Percentiles rank a stretch among this genome's conserved stretches.
Conservation (phyloP, 2,113 vertebrate species). For the Coregonus clupeaformis region DNA sequence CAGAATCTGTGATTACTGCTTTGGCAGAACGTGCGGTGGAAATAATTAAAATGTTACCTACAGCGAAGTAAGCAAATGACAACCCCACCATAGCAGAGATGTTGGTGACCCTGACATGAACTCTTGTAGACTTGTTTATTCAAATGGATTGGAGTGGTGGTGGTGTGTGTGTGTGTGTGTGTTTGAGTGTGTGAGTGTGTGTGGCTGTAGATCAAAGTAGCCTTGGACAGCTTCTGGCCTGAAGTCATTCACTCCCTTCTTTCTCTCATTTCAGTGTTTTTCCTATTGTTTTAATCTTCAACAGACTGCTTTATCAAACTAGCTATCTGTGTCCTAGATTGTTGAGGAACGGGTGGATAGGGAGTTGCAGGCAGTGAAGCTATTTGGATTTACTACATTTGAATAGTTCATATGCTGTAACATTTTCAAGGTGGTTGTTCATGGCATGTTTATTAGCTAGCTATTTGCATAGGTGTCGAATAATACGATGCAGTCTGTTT, state of each 20-base stretch:
- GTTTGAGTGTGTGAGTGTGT: neutral
- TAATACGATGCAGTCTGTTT: neutral
- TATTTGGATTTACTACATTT: slow-evolving; percentile 7
- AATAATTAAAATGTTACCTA: slow-evolving; percentile 23
- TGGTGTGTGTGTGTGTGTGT: no score
- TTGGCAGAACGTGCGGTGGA: neutral
- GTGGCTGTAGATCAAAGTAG: neutral
- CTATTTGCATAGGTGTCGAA: neutral
- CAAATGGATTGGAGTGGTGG: neutral
- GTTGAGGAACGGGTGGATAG: neutral
- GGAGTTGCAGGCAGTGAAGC: slow-evolving; percentile 13
- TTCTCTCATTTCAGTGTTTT: neutral
- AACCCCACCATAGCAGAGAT: neutral
- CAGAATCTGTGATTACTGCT: slow-evolving; percentile 9
- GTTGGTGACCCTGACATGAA: slow-evolving; percentile 9
- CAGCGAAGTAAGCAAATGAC: slow-evolving; percentile 17
- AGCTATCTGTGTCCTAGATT: neutral
- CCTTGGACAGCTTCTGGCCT: neutral
- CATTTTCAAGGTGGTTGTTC: neutral
- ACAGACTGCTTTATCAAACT: neutral
- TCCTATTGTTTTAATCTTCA: neutral
- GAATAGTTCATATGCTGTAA: neutral
- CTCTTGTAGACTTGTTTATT: slow-evolving; percentile 18
- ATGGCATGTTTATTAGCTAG: neutral
- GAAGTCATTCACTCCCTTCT: neutral